Percentiles rank a stretch among this genome's conserved stretches.
Evolutionary conservation across 2,113 vertebrate species (phyloP).

Genomic region (Hippocampus comes): DNA sequence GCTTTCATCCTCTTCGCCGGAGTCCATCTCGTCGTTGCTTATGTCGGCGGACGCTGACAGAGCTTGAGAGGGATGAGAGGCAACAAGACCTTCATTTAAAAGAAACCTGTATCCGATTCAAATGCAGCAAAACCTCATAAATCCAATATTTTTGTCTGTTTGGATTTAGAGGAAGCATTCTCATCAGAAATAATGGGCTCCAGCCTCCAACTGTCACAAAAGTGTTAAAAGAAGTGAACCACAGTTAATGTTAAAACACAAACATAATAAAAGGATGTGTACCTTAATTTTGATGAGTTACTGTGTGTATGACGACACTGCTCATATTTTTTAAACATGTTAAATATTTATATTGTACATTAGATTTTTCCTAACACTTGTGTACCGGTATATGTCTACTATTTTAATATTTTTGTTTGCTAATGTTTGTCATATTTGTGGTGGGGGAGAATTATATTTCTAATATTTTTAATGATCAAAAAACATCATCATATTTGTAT

Average conservation of each 20-base stretch:
- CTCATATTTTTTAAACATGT: neutral
- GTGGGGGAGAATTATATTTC: no score
- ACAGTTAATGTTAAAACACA: neutral
- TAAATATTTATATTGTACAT: neutral
- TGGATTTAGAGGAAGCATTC: neutral
- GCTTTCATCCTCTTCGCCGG: neutral
- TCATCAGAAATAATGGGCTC: neutral
- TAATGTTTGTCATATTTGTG: neutral
- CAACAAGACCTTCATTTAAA: neutral
- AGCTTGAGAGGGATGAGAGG: neutral
- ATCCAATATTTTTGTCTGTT: neutral
- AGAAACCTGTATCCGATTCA: neutral
- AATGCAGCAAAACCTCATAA: neutral
- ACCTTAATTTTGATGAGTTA: no score
- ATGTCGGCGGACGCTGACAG: slow-evolving; percentile 25
- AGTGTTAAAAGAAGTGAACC: neutral
- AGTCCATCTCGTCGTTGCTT: slow-evolving; percentile 5
- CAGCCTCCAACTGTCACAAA: neutral
- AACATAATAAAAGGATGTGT: neutral
- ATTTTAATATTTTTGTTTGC: neutral
- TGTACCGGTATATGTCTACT: no score
- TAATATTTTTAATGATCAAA: no score
- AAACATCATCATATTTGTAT: no score
- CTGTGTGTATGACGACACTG: no score
- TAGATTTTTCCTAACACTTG: neutral